phyloP scores from a whole-genome alignment of 2,888 invertebrate genomes.

The Calameuta filiformis region DNA sequence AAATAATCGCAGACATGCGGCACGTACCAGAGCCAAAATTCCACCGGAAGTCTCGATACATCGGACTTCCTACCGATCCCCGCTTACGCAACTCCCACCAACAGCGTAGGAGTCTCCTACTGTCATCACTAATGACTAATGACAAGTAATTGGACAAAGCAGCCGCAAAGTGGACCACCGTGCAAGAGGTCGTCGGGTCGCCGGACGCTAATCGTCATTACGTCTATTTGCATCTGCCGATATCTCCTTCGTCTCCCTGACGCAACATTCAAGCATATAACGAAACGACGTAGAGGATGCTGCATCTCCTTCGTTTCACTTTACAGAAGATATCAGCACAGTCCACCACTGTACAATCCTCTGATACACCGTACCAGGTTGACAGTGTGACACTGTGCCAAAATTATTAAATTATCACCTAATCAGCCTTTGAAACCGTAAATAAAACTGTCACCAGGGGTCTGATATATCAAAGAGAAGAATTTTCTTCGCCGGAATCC shows the following conservation, averaged over 20 bases:
- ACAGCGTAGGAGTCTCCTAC: slow-evolving; percentile 53
- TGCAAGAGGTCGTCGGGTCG: slow-evolving; percentile 53
- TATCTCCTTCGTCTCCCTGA: slow-evolving; percentile 5
- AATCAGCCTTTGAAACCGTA: background rate
- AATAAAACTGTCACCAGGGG: background rate
- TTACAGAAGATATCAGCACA: background rate
- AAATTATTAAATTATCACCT: background rate
- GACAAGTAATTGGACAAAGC: slow-evolving; percentile 64
- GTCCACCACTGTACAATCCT: background rate
- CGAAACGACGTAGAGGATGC: background rate
- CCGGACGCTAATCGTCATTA: slow-evolving; percentile 57
- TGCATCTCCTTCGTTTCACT: background rate
- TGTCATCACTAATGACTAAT: slow-evolving; percentile 55
- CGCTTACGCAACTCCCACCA: background rate
- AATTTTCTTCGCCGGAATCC: background rate
- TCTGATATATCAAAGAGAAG: background rate
- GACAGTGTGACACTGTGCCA: background rate
- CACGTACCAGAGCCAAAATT: background rate
- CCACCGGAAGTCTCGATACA: background rate
- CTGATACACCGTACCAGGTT: background rate
- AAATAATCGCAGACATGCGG: background rate
- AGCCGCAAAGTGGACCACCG: slow-evolving; percentile 66
- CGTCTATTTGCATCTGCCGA: slow-evolving; percentile 54
- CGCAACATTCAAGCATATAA: background rate
- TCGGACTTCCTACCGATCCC: background rate